A percentile compares a stretch with the other conserved stretches of the same genome.
phyloP scores from a whole-genome alignment of 1,140 invertebrate species.

The Bombus pyrosoma region DNA sequence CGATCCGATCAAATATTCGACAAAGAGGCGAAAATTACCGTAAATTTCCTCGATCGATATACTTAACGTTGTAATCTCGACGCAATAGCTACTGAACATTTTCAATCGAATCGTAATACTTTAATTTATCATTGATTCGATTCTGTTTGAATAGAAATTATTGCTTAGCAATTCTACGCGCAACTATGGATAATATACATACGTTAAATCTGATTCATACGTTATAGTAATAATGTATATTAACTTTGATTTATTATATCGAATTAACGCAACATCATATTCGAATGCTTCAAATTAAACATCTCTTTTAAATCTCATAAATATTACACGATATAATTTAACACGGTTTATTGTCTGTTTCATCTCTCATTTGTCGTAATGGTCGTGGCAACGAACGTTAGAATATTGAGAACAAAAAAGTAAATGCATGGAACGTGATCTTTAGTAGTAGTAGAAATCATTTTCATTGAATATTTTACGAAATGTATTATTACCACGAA shows the following conservation, averaged over 20 bases:
- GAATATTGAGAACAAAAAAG: too few relatives aligned
- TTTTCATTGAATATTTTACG: too few relatives aligned
- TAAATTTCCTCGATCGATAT: neutral
- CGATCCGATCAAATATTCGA: neutral
- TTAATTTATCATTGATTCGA: neutral
- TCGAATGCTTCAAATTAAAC: neutral
- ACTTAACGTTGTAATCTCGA: constrained; percentile 5
- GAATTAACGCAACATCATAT: neutral
- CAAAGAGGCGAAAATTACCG: constrained; percentile 16
- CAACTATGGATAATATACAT: neutral
- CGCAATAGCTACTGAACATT: neutral
- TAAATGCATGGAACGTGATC: too few relatives aligned
- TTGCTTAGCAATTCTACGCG: neutral
- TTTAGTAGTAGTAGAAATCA: too few relatives aligned
- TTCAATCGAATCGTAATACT: neutral
- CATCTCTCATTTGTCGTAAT: too few relatives aligned
- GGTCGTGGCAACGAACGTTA: too few relatives aligned
- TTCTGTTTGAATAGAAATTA: neutral
- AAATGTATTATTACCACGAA: too few relatives aligned
- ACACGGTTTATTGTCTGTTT: too few relatives aligned
- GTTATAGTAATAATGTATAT: neutral
- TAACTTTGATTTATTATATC: too few relatives aligned
- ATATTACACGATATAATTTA: too few relatives aligned
- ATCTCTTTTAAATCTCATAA: neutral
- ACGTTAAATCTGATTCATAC: neutral